These are phyloP conservation scores for Ginglymostoma cirratum DNA, from an alignment of 2,113 vertebrate genomes.

Conservation along the genomic window DNA sequence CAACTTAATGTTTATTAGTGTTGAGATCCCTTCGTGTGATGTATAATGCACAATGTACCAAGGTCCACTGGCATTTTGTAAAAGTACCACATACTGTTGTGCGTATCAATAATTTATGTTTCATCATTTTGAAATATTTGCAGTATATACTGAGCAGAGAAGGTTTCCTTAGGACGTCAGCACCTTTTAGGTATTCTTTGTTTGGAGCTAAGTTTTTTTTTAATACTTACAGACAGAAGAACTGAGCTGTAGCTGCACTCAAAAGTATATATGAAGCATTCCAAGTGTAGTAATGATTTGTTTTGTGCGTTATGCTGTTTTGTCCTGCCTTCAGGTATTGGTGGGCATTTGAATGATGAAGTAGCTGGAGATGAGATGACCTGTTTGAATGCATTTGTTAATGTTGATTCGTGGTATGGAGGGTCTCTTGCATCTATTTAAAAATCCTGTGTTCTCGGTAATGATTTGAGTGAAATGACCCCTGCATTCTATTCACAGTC, in stretches of 20 bases:
- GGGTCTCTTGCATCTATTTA: neutral
- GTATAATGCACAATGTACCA: neutral
- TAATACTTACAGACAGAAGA: neutral
- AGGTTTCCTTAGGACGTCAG: neutral
- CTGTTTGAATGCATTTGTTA: neutral
- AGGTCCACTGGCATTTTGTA: neutral
- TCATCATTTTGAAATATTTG: neutral
- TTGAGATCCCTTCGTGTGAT: neutral
- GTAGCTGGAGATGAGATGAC: neutral
- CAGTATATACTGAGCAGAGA: neutral
- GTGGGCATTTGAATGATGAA: neutral
- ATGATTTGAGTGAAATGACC: neutral
- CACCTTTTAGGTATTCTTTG: neutral
- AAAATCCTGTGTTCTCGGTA: neutral
- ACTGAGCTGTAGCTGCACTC: neutral
- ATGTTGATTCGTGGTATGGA: neutral
- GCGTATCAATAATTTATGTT: neutral
- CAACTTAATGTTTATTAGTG: neutral
- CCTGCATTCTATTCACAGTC: neutral
- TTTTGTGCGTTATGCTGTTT: neutral
- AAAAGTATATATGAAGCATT: neutral
- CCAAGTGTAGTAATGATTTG: neutral
- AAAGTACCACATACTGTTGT: neutral
- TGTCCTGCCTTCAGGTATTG: neutral
- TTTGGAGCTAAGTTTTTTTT: neutral